Conservation (phyloP, 2,797 vertebrate genomes). For the Phrynocephalus guinanensis region DNA sequence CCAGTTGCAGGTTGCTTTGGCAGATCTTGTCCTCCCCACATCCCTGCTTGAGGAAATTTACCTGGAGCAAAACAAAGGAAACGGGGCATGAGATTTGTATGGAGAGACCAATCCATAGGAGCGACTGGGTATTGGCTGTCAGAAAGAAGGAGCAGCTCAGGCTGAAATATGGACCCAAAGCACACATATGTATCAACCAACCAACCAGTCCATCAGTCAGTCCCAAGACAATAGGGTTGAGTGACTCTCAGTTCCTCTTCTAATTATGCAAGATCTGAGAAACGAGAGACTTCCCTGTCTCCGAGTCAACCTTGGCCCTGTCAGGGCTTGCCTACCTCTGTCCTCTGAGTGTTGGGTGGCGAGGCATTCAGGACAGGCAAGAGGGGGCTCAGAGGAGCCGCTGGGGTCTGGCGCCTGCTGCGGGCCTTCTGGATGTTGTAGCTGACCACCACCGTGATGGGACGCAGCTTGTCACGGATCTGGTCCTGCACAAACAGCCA, state of each 20-base stretch:
- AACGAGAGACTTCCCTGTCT: too few species aligned
- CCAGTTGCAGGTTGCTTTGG: slow-evolving; percentile 92
- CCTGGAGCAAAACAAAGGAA: slow-evolving; percentile 72
- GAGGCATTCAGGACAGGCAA: slow-evolving; percentile 84
- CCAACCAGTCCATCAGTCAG: too few species aligned
- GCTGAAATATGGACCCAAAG: neutral
- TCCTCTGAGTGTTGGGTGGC: slow-evolving; percentile 82
- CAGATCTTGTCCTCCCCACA: slow-evolving; percentile 93
- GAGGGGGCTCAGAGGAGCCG: slow-evolving; percentile 79
- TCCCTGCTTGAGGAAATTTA: slow-evolving; percentile 92
- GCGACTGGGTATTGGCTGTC: too few species aligned
- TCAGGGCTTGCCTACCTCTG: slow-evolving; percentile 81
- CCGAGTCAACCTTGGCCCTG: neutral
- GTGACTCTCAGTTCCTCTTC: neutral
- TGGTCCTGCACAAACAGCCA: slow-evolving; percentile 69
- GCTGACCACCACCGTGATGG: slow-evolving; percentile 85
- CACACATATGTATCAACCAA: neutral
- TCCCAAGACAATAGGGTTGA: neutral
- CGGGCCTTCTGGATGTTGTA: slow-evolving; percentile 84
- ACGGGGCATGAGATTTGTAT: neutral
- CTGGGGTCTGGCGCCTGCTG: slow-evolving; percentile 71
- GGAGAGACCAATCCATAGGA: neutral
- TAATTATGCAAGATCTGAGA: neutral
- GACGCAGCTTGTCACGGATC: slow-evolving; percentile 91
- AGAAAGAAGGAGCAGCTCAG: neutral